Base-by-base conservation (phyloP, 2,797 vertebrate species). In the Xenentodon cancila region DNA sequence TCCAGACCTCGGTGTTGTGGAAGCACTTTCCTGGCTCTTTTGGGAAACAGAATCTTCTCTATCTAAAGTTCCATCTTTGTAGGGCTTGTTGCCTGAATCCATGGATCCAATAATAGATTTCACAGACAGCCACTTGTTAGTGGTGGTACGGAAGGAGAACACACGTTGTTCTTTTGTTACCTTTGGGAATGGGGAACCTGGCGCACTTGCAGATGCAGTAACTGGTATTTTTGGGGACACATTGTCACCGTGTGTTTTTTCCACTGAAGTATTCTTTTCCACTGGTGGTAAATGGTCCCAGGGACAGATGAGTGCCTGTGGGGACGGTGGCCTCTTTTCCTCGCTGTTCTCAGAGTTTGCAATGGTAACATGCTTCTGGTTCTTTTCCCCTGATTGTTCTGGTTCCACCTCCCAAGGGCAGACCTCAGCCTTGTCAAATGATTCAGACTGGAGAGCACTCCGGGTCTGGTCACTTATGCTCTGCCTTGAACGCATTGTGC, bases 361-460 rank as follows among this genome's bases (percentile, higher is more conserved):
- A 16, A 95, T 93, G 46, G 94, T 92, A 78, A 97, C 92, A 6
- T 81, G 94, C 60, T 93, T 96, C 56, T 93, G 93, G 18, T 45
- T 92, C 67, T 79, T 93, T 66, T 70, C 89, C 0, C 71, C 73
- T 0, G 76, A 60, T 16, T 3, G 65, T 43, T 82, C 87, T 19
- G 62, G 63, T 0, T 81, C 85, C 49, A 93, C 64, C 18, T 92
- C 90, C 84, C 74, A 95, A 1, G 90, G 84, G 52, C 91, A 89
- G 5, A 92, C 75, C 19, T 91, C 78, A 0, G 84, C 2, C 22
- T 90, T 92, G 67, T 93, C 87, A 76, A 87, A 91, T 17, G 90
- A 85, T n/a, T 89, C 90, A 17, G 89, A 88, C 13, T 80, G 81
- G n/a, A 91, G 82, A 32, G 89, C 88, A 59, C 88, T 92, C 46